phyloP scores from a whole-genome alignment of 2,113 vertebrate genomes.

The Chionodraco myersi region DNA sequence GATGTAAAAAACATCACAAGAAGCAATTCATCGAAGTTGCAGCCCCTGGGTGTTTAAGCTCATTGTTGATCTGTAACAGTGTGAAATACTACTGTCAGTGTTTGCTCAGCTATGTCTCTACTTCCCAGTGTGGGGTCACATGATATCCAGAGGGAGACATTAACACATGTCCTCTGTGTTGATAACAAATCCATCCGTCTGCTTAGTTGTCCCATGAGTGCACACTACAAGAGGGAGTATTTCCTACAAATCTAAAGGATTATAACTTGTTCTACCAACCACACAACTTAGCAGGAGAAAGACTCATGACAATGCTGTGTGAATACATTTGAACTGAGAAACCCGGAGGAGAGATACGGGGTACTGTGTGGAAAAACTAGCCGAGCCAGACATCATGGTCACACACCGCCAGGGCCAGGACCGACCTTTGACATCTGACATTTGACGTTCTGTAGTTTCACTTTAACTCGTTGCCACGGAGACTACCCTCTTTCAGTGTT shows the following conservation, averaged over 20 bases:
- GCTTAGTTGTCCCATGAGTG: background rate
- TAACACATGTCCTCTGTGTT: background rate
- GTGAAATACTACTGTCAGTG: background rate
- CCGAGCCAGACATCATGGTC: background rate
- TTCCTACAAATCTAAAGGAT: background rate
- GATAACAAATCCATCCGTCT: background rate
- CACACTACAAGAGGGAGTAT: background rate
- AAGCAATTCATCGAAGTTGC: background rate
- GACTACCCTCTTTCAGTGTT: slow-evolving; percentile 9
- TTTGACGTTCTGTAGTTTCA: background rate
- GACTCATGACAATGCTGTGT: background rate
- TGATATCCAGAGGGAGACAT: slow-evolving; percentile 6
- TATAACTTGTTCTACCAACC: background rate
- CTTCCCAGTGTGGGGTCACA: background rate
- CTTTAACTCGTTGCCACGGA: slow-evolving; percentile 3
- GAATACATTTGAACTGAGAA: background rate
- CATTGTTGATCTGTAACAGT: no score
- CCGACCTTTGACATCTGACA: background rate
- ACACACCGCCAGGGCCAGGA: background rate
- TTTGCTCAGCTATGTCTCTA: background rate
- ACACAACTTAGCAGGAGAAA: background rate
- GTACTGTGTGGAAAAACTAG: background rate
- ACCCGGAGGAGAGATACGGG: background rate
- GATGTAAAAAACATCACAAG: background rate
- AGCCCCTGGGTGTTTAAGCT: background rate